Conservation (phyloP, 2,113 vertebrate genomes). For the Garra rufa region DNA sequence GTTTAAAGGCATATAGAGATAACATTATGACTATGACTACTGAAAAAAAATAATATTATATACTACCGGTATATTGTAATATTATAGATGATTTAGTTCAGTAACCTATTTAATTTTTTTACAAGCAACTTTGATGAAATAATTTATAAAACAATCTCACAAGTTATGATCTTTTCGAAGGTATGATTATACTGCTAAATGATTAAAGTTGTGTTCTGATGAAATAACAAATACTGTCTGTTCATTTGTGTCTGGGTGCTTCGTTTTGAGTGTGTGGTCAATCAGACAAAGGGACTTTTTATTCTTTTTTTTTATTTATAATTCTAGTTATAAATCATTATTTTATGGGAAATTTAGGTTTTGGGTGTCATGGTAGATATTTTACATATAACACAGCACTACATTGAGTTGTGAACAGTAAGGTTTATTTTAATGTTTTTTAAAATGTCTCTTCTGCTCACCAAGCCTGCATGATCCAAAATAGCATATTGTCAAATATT, state of each 20-base stretch:
- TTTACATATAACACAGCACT: neutral
- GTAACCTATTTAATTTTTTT: slow-evolving; percentile 85
- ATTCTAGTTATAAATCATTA: neutral
- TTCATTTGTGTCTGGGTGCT: slow-evolving; percentile 62
- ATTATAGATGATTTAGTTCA: slow-evolving; percentile 85
- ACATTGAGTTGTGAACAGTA: neutral
- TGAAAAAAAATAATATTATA: slow-evolving; percentile 78
- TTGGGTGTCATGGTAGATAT: neutral
- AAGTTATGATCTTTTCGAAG: slow-evolving; percentile 81
- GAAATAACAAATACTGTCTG: slow-evolving; percentile 81
- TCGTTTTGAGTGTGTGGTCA: neutral
- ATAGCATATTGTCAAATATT: too few relatives aligned
- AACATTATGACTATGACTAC: slow-evolving; percentile 79
- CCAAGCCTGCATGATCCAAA: too few relatives aligned
- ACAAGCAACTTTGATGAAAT: slow-evolving; percentile 86
- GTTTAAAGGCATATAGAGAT: slow-evolving; percentile 80
- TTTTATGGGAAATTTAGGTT: neutral
- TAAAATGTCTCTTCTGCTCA: too few relatives aligned
- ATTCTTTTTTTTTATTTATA: too few relatives aligned
- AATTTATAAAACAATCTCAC: slow-evolving; percentile 83
- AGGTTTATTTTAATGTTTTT: too few relatives aligned
- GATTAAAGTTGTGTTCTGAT: slow-evolving; percentile 83
- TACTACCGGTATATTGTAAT: slow-evolving; percentile 85
- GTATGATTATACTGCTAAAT: slow-evolving; percentile 81
- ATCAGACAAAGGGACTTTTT: neutral